Percentiles rank a stretch among this genome's conserved stretches.
phyloP scores from a whole-genome alignment of 2,888 invertebrate species.

The Ennomos fuscantarius region DNA sequence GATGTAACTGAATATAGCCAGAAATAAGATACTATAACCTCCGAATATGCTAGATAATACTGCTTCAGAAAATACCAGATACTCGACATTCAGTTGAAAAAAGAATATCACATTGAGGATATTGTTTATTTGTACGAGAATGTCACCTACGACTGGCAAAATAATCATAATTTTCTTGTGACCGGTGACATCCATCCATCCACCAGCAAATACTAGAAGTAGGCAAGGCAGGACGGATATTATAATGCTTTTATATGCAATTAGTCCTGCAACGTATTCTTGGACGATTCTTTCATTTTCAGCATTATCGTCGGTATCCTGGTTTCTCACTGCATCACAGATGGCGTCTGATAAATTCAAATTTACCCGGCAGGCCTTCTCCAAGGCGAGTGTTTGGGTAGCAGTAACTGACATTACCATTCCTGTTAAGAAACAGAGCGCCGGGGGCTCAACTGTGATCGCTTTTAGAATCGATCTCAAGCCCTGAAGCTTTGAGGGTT shows the following conservation, averaged over 20 bases:
- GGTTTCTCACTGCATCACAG: constrained; percentile 86
- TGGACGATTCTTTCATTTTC: constrained; percentile 82
- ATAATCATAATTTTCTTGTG: constrained; percentile 70
- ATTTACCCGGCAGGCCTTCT: constrained; percentile 81
- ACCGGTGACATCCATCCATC: constrained; percentile 75
- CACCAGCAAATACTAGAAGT: constrained; percentile 85
- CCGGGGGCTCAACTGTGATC: constrained; percentile 12
- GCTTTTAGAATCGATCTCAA: background rate
- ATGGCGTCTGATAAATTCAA: constrained; percentile 86
- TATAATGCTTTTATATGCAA: constrained; percentile 90
- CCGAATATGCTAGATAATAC: constrained; percentile 51
- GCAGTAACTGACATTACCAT: constrained; percentile 78
- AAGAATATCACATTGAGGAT: constrained; percentile 64
- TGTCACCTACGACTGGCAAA: constrained; percentile 65
- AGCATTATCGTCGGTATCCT: constrained; percentile 82
- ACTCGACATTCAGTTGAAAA: constrained; percentile 60
- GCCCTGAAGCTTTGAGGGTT: background rate
- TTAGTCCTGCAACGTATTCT: constrained; percentile 87
- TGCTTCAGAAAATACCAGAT: constrained; percentile 57
- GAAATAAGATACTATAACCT: constrained; percentile 55
- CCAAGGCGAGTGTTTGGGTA: constrained; percentile 46
- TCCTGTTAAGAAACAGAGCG: constrained; percentile 1
- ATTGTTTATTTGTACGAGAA: constrained; percentile 54
- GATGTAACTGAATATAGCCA: constrained; percentile 71
- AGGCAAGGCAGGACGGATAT: constrained; percentile 90